Base-by-base conservation (phyloP, 2,888 invertebrate species). In the Pantelozetes paolii region DNA sequence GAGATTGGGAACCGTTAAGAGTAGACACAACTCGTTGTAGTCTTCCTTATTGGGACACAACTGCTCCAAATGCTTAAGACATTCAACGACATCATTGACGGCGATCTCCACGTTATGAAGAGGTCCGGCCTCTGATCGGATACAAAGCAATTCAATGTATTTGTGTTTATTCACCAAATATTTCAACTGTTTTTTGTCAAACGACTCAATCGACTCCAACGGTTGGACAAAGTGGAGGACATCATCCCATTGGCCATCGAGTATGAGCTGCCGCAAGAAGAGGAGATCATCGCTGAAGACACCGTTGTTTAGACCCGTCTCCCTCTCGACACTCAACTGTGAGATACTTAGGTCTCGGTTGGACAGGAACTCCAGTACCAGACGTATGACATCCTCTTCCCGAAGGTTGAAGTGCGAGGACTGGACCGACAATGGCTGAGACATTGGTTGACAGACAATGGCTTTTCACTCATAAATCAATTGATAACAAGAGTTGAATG, bases 211-310 rank as follows among this genome's bases (percentile, higher is more conserved):
- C 9, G 82, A 79, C 76, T 91, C 90, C 72, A 97, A 85, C 0
- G 97, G 97, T 84, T 96, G 94, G 76, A 96, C 91, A 83, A 97
- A 97, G 82, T 96, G 95, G 76, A 95, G 84, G 0, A 93, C 95
- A 82, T 96, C 95, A 83, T 97, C 96, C 97, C 97, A 97, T 84
- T 96, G 94, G 23, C 97, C 97, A 82, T 97, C 97, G 40, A 97
- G 87, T 78, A 97, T 94, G 72, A 97, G 87, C 83, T 96, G 95
- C 23, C 96, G 87, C 26, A 97, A 85, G 83, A 97, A 97, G 67
- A 97, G 86, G 50, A 94, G 89, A 83, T 97, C 97, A 83, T 96
- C 94, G 18, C 94, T 93, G 82, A 88, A 95, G 81, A 90, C 89
- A 74, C 94, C 94, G 83, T 95, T 95, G 81, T 94, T 93, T 77